Evolutionary conservation across 2,797 vertebrate species (phyloP).

Genomic region (Xyrichtys novacula): DNA sequence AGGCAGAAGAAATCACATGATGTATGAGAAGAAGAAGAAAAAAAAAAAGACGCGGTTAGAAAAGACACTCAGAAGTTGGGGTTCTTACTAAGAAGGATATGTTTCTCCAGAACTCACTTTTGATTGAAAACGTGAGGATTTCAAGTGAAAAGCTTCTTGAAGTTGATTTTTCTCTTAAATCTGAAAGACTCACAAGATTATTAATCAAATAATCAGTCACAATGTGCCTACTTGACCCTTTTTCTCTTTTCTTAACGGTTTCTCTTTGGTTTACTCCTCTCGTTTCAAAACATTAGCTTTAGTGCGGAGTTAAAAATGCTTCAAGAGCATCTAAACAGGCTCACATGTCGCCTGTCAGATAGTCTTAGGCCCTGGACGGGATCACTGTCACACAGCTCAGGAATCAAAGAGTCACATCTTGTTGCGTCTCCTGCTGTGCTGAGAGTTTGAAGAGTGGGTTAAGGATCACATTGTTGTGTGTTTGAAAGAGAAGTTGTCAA

Average conservation of each 20-base stretch:
- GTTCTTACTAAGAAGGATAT: constrained; percentile 54
- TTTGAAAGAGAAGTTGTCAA: constrained; percentile 25
- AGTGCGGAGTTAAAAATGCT: constrained; percentile 15
- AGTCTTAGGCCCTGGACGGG: constrained; percentile 31
- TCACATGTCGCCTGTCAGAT: constrained; percentile 38
- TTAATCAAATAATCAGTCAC: constrained; percentile 60
- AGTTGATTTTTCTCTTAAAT: constrained; percentile 31
- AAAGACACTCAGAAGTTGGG: constrained; percentile 56
- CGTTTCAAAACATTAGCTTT: constrained; percentile 40
- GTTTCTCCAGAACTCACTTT: constrained; percentile 54
- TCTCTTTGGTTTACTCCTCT: constrained; percentile 41
- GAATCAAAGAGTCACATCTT: constrained; percentile 22
- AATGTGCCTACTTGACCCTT: constrained; percentile 55
- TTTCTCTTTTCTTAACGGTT: constrained; percentile 20
- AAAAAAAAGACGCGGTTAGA: constrained; percentile 42
- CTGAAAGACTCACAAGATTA: constrained; percentile 51
- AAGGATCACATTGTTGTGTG: not conserved
- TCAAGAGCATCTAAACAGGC: constrained; percentile 26
- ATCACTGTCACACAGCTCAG: constrained; percentile 29
- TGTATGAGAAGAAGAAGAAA: constrained; percentile 50
- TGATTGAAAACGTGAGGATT: constrained; percentile 57
- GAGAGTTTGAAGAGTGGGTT: constrained; percentile 8
- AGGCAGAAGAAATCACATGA: constrained; percentile 60
- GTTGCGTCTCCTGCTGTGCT: constrained; percentile 3
- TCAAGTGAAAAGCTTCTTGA: constrained; percentile 57